Conservation (phyloP, 2,113 vertebrate species). For the Phrynosoma platyrhinos region DNA sequence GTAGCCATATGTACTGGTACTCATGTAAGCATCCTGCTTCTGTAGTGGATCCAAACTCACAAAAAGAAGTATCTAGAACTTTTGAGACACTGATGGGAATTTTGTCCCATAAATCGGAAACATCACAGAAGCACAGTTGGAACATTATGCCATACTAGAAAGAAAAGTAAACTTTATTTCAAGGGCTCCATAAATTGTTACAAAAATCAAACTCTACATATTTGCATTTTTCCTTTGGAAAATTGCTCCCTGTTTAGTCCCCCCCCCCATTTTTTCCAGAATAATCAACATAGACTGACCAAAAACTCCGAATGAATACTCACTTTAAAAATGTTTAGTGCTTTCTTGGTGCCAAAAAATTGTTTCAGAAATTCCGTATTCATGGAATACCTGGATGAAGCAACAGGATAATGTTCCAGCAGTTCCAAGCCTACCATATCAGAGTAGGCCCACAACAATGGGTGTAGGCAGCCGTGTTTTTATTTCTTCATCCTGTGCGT, state of each 20-base stretch:
- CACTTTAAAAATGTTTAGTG: background rate
- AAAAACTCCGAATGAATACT: no score
- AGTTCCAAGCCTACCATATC: background rate
- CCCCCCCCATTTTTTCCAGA: background rate
- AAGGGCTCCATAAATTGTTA: background rate
- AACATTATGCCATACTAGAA: background rate
- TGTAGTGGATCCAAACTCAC: background rate
- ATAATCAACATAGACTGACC: no score
- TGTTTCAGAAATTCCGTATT: background rate
- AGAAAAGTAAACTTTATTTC: background rate
- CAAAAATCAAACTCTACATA: background rate
- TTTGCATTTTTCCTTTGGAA: background rate
- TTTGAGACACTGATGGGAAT: background rate
- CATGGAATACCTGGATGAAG: background rate
- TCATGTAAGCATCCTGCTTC: background rate
- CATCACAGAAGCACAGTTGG: background rate
- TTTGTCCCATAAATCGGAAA: background rate
- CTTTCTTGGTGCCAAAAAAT: background rate
- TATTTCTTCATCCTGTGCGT: background rate
- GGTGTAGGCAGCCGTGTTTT: background rate
- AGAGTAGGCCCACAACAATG: background rate
- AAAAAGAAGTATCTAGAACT: background rate
- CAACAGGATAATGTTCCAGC: no score
- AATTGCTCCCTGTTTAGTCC: background rate
- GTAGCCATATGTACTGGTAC: background rate